Evolutionary conservation across 1,140 invertebrate genomes (phyloP).

Genomic region (Drosophila busckii): DNA sequence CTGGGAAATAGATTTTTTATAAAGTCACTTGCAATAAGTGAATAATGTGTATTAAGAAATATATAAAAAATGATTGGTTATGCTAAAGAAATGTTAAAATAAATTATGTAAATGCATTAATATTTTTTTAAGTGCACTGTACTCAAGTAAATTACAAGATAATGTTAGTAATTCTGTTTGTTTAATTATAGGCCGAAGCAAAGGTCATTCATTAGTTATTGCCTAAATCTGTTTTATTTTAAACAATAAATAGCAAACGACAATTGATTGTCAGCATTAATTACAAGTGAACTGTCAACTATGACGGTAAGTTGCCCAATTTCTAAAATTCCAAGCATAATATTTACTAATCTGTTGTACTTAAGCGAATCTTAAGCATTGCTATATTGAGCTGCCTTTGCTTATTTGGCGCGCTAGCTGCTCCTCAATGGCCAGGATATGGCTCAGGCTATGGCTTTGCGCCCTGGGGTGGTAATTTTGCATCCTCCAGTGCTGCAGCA

Average conservation of each 20-base stretch:
- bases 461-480: conserved; percentile 45
- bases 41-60: no score
- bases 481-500: conserved; percentile 29
- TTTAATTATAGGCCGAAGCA: conserved; percentile 32
- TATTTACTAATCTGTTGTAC: background rate
- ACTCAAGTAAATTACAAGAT: background rate
- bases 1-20: no score
- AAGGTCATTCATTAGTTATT: conserved; percentile 35
- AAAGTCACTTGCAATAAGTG: no score
- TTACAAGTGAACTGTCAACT: conserved; percentile 18
- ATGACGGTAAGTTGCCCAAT: conserved; percentile 46
- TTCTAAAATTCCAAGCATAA: background rate
- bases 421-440: conserved; percentile 39
- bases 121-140: background rate
- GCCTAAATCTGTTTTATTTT: conserved; percentile 20
- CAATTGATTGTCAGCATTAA: conserved; percentile 14
- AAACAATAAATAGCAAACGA: conserved; percentile 14
- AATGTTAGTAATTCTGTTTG: conserved; percentile 1
- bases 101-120: background rate
- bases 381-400: conserved; percentile 23
- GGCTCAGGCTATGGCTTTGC: conserved; percentile 52
- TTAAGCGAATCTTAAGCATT: conserved; percentile 12
- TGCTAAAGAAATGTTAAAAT: no score
- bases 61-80: no score
- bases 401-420: conserved; percentile 9